Evolutionary conservation across 2,113 vertebrate genomes (phyloP), one percentile per base, ranked within the genome.

Genomic region (Suricata suricatta): DNA sequence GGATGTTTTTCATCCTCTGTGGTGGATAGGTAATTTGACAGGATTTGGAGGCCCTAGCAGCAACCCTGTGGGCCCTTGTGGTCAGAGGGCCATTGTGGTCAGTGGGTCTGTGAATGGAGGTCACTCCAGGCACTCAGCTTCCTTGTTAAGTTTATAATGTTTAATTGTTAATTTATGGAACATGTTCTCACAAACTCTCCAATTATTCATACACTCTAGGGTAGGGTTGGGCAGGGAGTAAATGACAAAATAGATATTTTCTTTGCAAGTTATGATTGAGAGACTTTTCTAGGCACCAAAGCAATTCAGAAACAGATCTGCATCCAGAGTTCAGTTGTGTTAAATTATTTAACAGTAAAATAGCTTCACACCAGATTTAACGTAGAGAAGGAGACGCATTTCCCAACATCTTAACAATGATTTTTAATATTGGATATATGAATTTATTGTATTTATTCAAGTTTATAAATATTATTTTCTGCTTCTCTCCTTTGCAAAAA

Each of bases 261-360:
- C 92, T 93, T 91, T 3, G 29, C 54, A 88, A 95, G 5, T 93
- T 64, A 76, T 74, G 35, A 19, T 25, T 88, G 21, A 38, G 15
- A 88, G 69, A 90, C 10, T 74, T 95, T 94, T 76, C 47, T 85
- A 23, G 41, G 4, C 17, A 54, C n/a, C n/a, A 92, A 38, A 54
- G 41, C 33, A 82, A 93, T 72, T 94, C 25, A n/a, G 35, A 89
- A 41, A 84, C 8, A 95, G 29, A 66, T 60, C 44, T 94, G 38
- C 10, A 19, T 68, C 79, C 50, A 21, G 44, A 88, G n/a, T 50
- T 92, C 60, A 93, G n/a, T 23, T 83, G 29, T 68, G 57, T 93
- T 90, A 82, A 84, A 88, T 77, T 85, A 27, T 41, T 80, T 85
- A 92, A 69, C 31, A 69, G 87, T 69, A 90, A 81, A 81, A 44